Evolutionary conservation across 2,113 vertebrate species (phyloP).

Genomic region (Silurus asotus): DNA sequence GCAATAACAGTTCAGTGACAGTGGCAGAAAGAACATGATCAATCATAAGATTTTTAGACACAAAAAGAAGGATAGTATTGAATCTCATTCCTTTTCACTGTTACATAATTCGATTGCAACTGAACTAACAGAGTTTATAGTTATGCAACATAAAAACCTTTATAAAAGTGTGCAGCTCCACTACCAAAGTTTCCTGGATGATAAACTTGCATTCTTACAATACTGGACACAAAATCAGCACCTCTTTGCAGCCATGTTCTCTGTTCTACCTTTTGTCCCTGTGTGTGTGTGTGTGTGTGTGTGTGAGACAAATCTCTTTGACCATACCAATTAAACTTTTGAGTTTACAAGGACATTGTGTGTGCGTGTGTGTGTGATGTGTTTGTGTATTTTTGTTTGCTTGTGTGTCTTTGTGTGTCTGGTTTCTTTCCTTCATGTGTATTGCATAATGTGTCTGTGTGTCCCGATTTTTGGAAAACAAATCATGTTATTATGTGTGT

Average conservation of each 20-base stretch:
- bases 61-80: background rate
- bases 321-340: background rate
- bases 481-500: background rate
- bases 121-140: background rate
- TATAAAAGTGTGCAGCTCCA: background rate
- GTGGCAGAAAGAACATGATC: background rate
- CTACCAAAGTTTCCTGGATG: background rate
- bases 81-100: background rate
- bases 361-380: too few relatives aligned
- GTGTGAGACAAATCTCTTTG: background rate
- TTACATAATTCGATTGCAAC: background rate
- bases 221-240: background rate
- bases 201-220: background rate
- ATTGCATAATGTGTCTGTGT: too few relatives aligned
- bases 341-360: background rate
- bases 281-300: background rate
- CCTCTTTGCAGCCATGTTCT: background rate
- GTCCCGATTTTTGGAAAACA: too few relatives aligned
- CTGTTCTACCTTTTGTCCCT: background rate
- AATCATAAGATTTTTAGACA: background rate
- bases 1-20: conserved; percentile 1
- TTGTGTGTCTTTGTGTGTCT: background rate
- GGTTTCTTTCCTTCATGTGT: too few relatives aligned
- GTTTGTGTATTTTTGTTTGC: too few relatives aligned
- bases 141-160: background rate